These are phyloP conservation scores for Mizuhopecten yessoensis DNA, from an alignment of 1,140 invertebrate species.

Conservation along the genomic window DNA sequence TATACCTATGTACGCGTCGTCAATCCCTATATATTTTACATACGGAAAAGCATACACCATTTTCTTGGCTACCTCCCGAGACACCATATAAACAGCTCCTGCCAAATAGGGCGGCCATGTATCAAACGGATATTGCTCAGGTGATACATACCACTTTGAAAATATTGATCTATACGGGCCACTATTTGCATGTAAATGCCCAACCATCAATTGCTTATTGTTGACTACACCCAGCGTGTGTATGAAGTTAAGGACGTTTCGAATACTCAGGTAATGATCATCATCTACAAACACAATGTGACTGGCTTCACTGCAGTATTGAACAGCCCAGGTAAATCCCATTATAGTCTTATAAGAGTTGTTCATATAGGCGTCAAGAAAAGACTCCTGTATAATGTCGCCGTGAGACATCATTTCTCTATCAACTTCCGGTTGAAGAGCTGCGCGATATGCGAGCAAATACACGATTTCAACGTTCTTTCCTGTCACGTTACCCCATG, in stretches of 20 bases:
- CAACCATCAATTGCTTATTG: not conserved
- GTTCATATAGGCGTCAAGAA: conserved; percentile 85
- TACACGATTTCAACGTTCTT: not conserved
- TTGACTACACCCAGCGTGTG: not conserved
- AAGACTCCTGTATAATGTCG: conserved; percentile 91
- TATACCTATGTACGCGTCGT: not conserved
- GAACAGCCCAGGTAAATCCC: conserved; percentile 90
- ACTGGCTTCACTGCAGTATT: conserved; percentile 86
- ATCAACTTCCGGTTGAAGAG: not conserved
- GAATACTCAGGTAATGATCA: conserved; percentile 91
- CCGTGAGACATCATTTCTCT: conserved; percentile 86
- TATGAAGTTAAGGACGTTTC: conserved; percentile 73
- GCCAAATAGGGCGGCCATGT: not conserved
- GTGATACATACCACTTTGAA: not conserved
- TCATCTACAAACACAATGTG: conserved; percentile 95
- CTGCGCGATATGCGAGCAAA: not conserved
- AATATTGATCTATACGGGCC: not conserved
- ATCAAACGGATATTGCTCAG: no score
- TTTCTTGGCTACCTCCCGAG: not conserved
- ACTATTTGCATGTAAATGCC: not conserved
- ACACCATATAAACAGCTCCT: not conserved
- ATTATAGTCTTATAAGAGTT: conserved; percentile 93
- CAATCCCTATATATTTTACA: not conserved
- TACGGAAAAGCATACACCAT: not conserved
- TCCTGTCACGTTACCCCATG: not conserved